Evolutionary conservation across 2,888 invertebrate species (phyloP), one percentile per base, ranked within the genome.

Genomic region (Cybosia mesomella): DNA sequence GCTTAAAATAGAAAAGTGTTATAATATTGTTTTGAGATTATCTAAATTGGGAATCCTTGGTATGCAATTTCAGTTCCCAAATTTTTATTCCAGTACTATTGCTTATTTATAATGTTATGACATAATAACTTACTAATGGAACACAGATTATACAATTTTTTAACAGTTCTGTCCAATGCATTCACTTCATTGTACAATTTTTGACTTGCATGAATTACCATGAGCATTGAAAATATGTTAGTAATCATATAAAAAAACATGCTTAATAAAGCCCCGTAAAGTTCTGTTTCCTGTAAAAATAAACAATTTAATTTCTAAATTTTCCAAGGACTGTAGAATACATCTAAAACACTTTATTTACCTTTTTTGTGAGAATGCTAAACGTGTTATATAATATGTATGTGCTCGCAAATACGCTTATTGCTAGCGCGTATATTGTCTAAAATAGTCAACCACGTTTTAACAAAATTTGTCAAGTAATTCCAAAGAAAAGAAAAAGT

Each of bases 191-290:
- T 58, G 2, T 11, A 11, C 34, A 58, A 34, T 7, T 58, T 21
- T 58, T 58, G 58, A 21, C 58, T 21, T 18, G 58, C 58, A 34
- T 58, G n/a, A 58, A 58, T 11, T n/a, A 58, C 21, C 58, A 58
- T 58, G 13, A 58, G 8, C n/a, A 58, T 58, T n/a, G 34, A n/a
- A 58, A n/a, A 0, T 34, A 9, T 2, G 22, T 24, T 28, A 24
- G 55, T 28, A 24, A 55, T 13, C 55, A 55, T 7, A 55, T 55
- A 55, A 24, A 24, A 55, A 55, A 55, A 15, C 22, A 15, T 18
- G 18, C 5, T 1, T 15, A 55, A 1, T 55, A 55, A 15, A 28
- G 4, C 0, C 11, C 13, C 0, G 28, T 55, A 24, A 24, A 55
- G 13, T 55, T 55, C 21, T n/a, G 21, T 11, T 1, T 21, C 10